Conservation (phyloP, 2,888 invertebrate genomes). For the Ophion ellenae region DNA sequence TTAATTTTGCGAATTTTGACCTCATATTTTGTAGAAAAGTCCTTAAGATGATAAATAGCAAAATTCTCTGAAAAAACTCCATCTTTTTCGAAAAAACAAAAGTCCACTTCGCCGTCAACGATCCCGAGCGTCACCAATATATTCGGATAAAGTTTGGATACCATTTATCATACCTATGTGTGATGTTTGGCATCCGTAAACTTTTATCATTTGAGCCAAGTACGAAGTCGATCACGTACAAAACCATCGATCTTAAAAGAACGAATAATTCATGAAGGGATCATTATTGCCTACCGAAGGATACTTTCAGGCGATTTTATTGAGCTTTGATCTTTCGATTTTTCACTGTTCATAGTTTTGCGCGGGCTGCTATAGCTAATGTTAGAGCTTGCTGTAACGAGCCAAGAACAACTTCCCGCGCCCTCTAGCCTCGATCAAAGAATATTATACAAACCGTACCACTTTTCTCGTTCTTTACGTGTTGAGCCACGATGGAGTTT, state of each 20-base stretch:
- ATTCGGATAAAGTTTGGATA: too few relatives aligned
- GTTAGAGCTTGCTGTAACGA: slow-evolving; percentile 24
- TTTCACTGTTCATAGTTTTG: slow-evolving; percentile 10
- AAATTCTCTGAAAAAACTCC: too few relatives aligned
- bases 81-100: too few relatives aligned
- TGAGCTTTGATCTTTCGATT: slow-evolving; percentile 37
- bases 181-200: too few relatives aligned
- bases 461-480: slow-evolving; percentile 38
- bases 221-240: too few relatives aligned
- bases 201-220: too few relatives aligned
- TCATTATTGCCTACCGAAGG: neutral
- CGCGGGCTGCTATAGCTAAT: neutral
- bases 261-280: slow-evolving; percentile 37
- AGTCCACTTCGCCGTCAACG: too few relatives aligned
- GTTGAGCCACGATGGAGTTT: slow-evolving; percentile 39
- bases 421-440: slow-evolving; percentile 40
- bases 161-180: too few relatives aligned
- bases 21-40: too few relatives aligned
- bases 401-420: neutral
- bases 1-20: too few relatives aligned
- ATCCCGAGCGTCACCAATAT: too few relatives aligned
- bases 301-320: slow-evolving; percentile 3
- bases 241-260: neutral
- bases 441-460: slow-evolving; percentile 8
- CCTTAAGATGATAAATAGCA: too few relatives aligned